Percentiles rank a stretch among this genome's conserved stretches.
Evolutionary conservation across 2,888 invertebrate genomes (phyloP).

Genomic region (Drosophila meridiana): DNA sequence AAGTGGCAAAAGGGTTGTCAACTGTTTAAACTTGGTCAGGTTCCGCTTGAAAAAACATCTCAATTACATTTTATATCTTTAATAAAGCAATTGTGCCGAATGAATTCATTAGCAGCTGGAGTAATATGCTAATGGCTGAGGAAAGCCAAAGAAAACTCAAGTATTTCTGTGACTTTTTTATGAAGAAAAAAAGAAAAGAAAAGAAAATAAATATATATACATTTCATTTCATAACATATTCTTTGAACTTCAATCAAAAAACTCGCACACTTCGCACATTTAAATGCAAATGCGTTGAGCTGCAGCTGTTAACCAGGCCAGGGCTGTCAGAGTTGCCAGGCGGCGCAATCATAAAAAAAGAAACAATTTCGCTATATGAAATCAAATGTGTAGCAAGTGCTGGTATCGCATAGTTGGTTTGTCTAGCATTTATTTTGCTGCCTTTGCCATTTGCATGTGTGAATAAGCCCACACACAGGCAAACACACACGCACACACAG

Average conservation of each 20-base stretch:
- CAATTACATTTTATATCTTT: conserved; percentile 4
- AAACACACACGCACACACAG: conserved; percentile 19
- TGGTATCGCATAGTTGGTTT: conserved; percentile 40
- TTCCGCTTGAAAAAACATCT: conserved; percentile 7
- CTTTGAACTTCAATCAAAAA: conserved; percentile 1
- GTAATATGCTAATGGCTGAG: neutral
- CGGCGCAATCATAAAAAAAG: neutral
- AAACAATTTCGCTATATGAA: conserved; percentile 5
- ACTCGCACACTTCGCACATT: neutral
- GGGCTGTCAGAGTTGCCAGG: conserved; percentile 9
- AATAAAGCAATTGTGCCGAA: conserved; percentile 9
- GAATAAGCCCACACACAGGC: conserved; percentile 25
- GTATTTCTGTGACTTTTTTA: neutral
- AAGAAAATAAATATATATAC: too few relatives aligned
- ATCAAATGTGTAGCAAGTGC: conserved; percentile 11
- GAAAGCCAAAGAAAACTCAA: neutral
- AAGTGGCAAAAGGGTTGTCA: conserved; percentile 18
- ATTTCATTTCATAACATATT: neutral
- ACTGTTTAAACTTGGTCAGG: neutral
- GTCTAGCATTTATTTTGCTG: conserved; percentile 16
- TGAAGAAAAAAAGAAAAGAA: too few relatives aligned
- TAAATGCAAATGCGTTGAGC: neutral
- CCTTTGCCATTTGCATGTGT: conserved; percentile 52
- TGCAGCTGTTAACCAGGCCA: conserved; percentile 3
- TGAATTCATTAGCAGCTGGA: conserved; percentile 7